Base-by-base conservation (phyloP, 2,113 vertebrate species). In the Boleophthalmus pectinirostris region DNA sequence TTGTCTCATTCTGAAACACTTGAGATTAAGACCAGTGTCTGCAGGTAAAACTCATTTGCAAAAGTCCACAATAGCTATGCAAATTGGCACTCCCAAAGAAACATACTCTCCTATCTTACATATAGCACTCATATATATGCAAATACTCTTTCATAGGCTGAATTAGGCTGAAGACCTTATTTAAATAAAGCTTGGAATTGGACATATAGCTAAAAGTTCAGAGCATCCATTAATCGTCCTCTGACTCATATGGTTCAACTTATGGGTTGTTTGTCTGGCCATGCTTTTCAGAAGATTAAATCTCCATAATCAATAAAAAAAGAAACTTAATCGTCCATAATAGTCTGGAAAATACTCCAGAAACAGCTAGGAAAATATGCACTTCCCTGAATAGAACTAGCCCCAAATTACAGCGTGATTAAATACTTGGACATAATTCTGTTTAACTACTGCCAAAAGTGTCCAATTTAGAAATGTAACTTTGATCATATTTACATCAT, bases 261-360 rank as follows among this genome's bases (percentile, higher is more conserved):
- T 85, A 83, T 68, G 72, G 74, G 67, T 82, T 82, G 81, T 87
- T 88, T 84, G 72, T 75, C 69, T 79, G 71, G 71, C 71, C 67
- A 64, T 77, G 89, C 91, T 92, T 90, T 93, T 87, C 68, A 82
- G 83, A 81, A 89, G 85, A 91, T 93, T 91, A 83, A 85, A 93
- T 91, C 88, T 88, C 82, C 87, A 90, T 91, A 90, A 92, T 91
- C 87, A 90, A 91, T 92, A 87, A 81, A 83, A 81, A 83, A 82
- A 69, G 23, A 83, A 74, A 75, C 75, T 49, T 74, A 58, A 77
- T 63, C 73, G 81, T 70, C 78, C 69, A 84, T 68, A 70, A 54
- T 69, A 46, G 65, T 77, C 35, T 43, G 25, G 68, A 54, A 56
- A 61, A 75, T 43, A 38, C 45, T 53, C 24, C 65, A 71, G 60